A percentile compares a stretch with the other conserved stretches of the same genome.
Evolutionary conservation across 2,888 invertebrate genomes (phyloP).

Genomic region (Stenoptilia bipunctidactyla): DNA sequence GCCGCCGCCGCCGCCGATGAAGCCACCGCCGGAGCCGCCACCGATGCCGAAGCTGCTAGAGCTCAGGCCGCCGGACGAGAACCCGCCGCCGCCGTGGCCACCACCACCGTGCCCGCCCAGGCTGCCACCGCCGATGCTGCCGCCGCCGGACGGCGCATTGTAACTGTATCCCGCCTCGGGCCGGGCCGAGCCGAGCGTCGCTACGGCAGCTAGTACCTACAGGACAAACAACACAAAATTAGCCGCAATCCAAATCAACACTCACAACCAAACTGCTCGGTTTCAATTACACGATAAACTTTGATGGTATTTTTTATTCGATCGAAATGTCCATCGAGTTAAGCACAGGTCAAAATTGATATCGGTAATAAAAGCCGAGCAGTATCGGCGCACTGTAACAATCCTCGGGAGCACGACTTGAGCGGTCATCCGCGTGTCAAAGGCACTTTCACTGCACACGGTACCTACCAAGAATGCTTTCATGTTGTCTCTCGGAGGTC

Average conservation of each 20-base stretch:
- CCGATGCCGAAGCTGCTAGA: slow-evolving; percentile 28
- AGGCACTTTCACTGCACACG: slow-evolving; percentile 65
- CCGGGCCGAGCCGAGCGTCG: slow-evolving; percentile 69
- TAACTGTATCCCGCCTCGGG: slow-evolving; percentile 75
- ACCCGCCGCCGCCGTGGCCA: slow-evolving; percentile 26
- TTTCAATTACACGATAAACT: slow-evolving; percentile 24
- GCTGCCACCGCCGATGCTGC: slow-evolving; percentile 29
- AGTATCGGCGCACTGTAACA: slow-evolving; percentile 33
- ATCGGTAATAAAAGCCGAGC: slow-evolving; percentile 28
- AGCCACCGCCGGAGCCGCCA: slow-evolving; percentile 34
- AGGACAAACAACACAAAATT: slow-evolving; percentile 25
- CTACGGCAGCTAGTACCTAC: slow-evolving; percentile 67
- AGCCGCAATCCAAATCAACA: slow-evolving; percentile 20
- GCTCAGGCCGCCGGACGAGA: slow-evolving; percentile 24
- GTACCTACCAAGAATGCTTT: slow-evolving; percentile 71
- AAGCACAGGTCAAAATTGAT: slow-evolving; percentile 10
- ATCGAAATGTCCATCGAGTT: slow-evolving; percentile 10
- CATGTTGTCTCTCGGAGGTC: slow-evolving; percentile 68
- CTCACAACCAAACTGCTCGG: slow-evolving; percentile 24
- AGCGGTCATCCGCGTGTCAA: slow-evolving; percentile 33
- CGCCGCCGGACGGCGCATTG: slow-evolving; percentile 58
- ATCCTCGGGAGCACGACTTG: background rate
- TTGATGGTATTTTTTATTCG: no score
- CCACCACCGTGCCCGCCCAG: slow-evolving; percentile 30
- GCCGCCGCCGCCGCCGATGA: slow-evolving; percentile 30